Evolutionary conservation across 64 coral and sea anemone genomes (phyloP), one percentile per base, ranked within the genome.

Genomic region (Montipora foliosa): DNA sequence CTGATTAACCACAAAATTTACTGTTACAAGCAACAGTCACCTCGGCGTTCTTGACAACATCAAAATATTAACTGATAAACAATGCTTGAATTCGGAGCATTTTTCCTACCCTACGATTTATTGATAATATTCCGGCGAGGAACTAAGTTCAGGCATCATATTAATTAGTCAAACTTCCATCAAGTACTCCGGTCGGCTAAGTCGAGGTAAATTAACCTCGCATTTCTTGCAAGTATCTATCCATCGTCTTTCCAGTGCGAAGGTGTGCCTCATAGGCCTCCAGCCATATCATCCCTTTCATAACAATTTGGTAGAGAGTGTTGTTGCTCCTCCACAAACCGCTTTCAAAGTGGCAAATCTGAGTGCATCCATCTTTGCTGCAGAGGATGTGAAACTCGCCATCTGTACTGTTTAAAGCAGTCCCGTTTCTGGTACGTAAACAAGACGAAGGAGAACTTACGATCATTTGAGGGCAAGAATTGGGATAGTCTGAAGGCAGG

Each of bases 201-300:
- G 53, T 8, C 10, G 53, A 8, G 53, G 53, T 57, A 14, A 64
- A 64, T 64, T 15, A 64, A 64, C 60, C 13, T 11, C 14, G 60
- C 77, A 92, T 88, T 70, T 95, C 94, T 87, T 71, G 80, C 29
- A 95, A 81, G 57, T 84, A 92, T 16, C 49, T 89, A 44, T 44
- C 66, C 3, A 96, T 3, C 8, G 85, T 14, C 13, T 96, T 49
- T 15, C 94, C 90, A 13, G 91, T 93, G 5, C 68, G 67, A 66
- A 82, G 49, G 29, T 95, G 94, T 16, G 84, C 83, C 22, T 96
- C 90, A 22, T 92, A 96, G 6, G 94, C 94, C 19, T 96, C 95
- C 52, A 96, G 13, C 91, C 95, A 96, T 16, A 93, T 81, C 20
- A 93, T 19, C n/a, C 95, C 91, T 49, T 96, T 93, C 91, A 96